Conservation (phyloP, 1,140 invertebrate species). For the Drosophila navojoa region DNA sequence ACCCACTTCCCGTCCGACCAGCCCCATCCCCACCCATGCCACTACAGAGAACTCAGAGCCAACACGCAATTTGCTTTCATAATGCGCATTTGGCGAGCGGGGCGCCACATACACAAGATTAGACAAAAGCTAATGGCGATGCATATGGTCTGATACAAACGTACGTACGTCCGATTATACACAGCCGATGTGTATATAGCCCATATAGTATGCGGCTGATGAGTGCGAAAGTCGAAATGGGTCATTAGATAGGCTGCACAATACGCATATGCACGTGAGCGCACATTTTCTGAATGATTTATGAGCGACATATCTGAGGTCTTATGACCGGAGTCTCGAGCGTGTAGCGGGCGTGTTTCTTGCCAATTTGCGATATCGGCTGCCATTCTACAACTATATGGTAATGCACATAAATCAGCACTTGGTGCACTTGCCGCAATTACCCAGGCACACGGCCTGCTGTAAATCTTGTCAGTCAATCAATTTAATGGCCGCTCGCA, state of each 20-base stretch:
- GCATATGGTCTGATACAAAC: slow-evolving; percentile 41
- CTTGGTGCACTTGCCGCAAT: slow-evolving; percentile 34
- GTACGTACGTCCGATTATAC: not conserved
- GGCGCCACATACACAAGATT: slow-evolving; percentile 49
- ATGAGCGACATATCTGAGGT: slow-evolving; percentile 60
- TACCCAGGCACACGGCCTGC: slow-evolving; percentile 6
- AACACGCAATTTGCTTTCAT: slow-evolving; percentile 53
- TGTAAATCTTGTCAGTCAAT: slow-evolving; percentile 69
- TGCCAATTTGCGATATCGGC: slow-evolving; percentile 46
- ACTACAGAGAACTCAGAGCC: not conserved
- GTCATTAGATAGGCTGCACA: slow-evolving; percentile 48
- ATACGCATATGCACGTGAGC: slow-evolving; percentile 56
- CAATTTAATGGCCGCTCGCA: slow-evolving; percentile 56
- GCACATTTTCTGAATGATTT: slow-evolving; percentile 70
- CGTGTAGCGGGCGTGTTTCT: slow-evolving; percentile 10
- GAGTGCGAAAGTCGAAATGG: slow-evolving; percentile 40
- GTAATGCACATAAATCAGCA: slow-evolving; percentile 46
- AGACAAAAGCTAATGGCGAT: slow-evolving; percentile 59
- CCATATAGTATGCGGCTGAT: slow-evolving; percentile 12
- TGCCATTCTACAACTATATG: slow-evolving; percentile 32
- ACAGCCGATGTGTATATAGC: slow-evolving; percentile 8
- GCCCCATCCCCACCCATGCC: not conserved
- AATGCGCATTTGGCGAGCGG: slow-evolving; percentile 55
- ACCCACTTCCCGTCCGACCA: not conserved
- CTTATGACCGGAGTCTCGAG: slow-evolving; percentile 9